Percentiles rank a stretch among this genome's conserved stretches.
These are phyloP conservation scores for Tiphia femorata DNA, from an alignment of 2,888 invertebrate genomes.

Conservation along the genomic window DNA sequence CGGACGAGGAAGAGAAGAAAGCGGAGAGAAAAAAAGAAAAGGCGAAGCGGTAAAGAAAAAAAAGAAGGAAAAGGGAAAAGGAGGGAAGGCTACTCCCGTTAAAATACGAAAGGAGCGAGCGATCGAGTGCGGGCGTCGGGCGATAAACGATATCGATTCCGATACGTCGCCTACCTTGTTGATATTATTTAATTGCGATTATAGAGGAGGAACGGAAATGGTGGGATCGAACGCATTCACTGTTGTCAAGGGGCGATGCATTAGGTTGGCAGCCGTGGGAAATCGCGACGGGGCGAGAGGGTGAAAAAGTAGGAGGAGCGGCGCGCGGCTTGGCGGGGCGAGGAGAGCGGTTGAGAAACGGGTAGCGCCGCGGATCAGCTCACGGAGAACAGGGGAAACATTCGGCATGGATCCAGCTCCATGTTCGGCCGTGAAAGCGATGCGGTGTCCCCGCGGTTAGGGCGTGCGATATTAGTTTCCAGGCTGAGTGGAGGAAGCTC, in stretches of 20 bases:
- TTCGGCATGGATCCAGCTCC: slow-evolving; percentile 62
- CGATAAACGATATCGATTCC: too few relatives aligned
- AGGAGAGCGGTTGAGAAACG: slow-evolving; percentile 19
- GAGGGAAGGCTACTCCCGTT: too few relatives aligned
- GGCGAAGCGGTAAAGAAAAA: too few relatives aligned
- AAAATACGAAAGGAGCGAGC: too few relatives aligned
- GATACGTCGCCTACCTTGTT: too few relatives aligned
- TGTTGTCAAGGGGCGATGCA: slow-evolving; percentile 23
- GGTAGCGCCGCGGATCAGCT: slow-evolving; percentile 41
- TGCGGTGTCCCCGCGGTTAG: slow-evolving; percentile 67
- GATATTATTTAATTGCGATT: too few relatives aligned
- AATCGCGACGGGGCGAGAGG: slow-evolving; percentile 7
- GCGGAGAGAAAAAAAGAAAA: too few relatives aligned
- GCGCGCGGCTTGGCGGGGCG: slow-evolving; percentile 9
- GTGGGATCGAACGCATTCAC: too few relatives aligned
- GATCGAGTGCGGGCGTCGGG: too few relatives aligned
- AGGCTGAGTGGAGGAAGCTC: slow-evolving; percentile 33
- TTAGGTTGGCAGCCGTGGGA: slow-evolving; percentile 15
- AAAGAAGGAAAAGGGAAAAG: too few relatives aligned
- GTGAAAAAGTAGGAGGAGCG: not conserved
- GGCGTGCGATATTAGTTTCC: slow-evolving; percentile 63
- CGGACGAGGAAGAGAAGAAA: too few relatives aligned
- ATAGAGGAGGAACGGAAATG: too few relatives aligned
- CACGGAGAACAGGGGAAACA: slow-evolving; percentile 50
- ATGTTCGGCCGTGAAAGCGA: slow-evolving; percentile 65